phyloP scores from a whole-genome alignment of 1,140 invertebrate genomes.

The Ceratina australensis region DNA sequence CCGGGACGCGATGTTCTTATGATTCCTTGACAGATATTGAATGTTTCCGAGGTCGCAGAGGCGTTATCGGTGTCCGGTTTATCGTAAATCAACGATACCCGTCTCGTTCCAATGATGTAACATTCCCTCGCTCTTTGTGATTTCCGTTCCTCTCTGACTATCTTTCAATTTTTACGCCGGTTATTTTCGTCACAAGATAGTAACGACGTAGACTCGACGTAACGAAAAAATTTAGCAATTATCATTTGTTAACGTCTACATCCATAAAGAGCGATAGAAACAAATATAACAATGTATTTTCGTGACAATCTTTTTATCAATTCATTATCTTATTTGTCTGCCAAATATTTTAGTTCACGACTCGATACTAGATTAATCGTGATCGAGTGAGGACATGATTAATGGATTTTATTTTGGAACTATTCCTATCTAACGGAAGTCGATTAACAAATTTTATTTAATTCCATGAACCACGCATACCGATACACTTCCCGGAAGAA shows the following conservation, averaged over 20 bases:
- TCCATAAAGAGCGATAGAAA: too few relatives aligned
- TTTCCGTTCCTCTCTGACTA: too few relatives aligned
- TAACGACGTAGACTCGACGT: not conserved
- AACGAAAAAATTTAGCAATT: too few relatives aligned
- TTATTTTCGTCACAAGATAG: not conserved
- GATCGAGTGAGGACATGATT: too few relatives aligned
- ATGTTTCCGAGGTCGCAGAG: not conserved
- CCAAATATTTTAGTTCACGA: too few relatives aligned
- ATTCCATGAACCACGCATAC: not conserved
- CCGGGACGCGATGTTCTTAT: not conserved
- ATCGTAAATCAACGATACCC: conserved; percentile 33
- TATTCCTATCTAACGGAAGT: conserved; percentile 2
- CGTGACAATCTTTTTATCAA: too few relatives aligned
- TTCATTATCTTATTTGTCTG: too few relatives aligned
- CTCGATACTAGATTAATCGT: too few relatives aligned
- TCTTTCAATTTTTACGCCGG: not conserved
- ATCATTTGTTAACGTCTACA: too few relatives aligned
- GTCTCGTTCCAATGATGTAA: conserved; percentile 16
- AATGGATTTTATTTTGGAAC: too few relatives aligned
- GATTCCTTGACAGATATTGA: conserved; percentile 20
- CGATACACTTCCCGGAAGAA: conserved; percentile 37
- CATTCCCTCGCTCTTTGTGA: not conserved
- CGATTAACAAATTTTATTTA: conserved; percentile 50
- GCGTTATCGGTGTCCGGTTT: conserved; percentile 25
- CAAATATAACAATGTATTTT: too few relatives aligned